A percentile compares a stretch with the other conserved stretches of the same genome.
These are phyloP conservation scores for Ceratina calcarata DNA, from an alignment of 1,140 invertebrate genomes.

Conservation along the genomic window DNA sequence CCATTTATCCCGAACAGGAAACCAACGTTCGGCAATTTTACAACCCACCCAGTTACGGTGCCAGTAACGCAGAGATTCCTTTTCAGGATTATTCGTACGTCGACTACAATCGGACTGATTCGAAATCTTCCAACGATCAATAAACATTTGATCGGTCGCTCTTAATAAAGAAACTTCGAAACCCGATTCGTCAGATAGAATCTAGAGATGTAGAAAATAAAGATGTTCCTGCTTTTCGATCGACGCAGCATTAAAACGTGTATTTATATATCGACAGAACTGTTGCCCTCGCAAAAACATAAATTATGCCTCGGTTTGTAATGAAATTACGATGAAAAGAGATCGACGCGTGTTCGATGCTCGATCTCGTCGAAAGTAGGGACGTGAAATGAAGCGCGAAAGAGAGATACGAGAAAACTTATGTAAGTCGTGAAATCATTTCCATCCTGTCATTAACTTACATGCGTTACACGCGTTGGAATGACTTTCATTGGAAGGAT, in stretches of 20 bases:
- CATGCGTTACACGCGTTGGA: conserved; percentile 4
- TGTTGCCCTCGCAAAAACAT: no score
- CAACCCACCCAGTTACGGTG: conserved; percentile 21
- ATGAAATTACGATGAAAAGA: not conserved
- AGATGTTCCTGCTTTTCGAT: no score
- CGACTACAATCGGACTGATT: not conserved
- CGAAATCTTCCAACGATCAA: no score
- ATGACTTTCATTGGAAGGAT: conserved; percentile 21
- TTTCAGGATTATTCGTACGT: not conserved
- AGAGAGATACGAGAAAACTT: not conserved
- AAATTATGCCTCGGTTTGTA: no score
- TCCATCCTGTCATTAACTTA: conserved; percentile 6
- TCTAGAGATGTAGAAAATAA: no score
- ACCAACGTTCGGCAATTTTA: conserved; percentile 1
- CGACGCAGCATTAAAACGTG: no score
- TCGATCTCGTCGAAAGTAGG: not conserved
- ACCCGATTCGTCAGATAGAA: no score
- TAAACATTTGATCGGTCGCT: no score
- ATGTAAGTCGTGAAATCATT: conserved; percentile 4
- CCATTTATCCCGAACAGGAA: conserved; percentile 4
- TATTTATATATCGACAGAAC: no score
- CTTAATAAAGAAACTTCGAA: no score
- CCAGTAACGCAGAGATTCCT: not conserved
- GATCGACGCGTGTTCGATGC: not conserved
- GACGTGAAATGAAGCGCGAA: conserved; percentile 3